Evolutionary conservation across 2,797 vertebrate genomes (phyloP).

Genomic region (Phoeniculus purpureus): DNA sequence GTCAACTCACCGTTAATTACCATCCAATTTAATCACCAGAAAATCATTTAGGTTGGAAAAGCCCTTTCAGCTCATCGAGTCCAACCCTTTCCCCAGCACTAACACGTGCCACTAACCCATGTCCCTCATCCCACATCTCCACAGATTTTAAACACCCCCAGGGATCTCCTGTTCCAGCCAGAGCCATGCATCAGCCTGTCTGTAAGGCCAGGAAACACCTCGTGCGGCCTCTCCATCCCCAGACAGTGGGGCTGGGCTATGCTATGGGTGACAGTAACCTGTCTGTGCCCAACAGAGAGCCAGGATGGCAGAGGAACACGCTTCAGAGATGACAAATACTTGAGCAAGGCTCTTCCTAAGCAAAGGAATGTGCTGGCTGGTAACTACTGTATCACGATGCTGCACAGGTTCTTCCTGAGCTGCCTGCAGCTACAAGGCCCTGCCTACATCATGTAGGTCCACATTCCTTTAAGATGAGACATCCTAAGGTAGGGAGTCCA

Average conservation of each 20-base stretch:
- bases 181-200: fast-evolving
- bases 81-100: no score
- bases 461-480: background rate
- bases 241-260: background rate
- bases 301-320: background rate
- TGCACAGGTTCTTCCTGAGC: background rate
- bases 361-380: background rate
- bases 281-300: background rate
- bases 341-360: background rate
- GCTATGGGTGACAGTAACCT: background rate
- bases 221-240: background rate
- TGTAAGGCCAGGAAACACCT: background rate
- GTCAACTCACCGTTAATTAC: background rate
- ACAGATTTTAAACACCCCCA: no score
- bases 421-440: background rate
- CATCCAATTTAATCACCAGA: background rate
- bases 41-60: no score
- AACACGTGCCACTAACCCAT: no score
- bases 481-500: background rate
- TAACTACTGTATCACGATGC: background rate
- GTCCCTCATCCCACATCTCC: no score
- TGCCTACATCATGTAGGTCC: background rate
- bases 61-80: no score
- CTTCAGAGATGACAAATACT: background rate
- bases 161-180: background rate